Evolutionary conservation across 2,888 invertebrate genomes (phyloP).

Genomic region (Xylota sylvarum): DNA sequence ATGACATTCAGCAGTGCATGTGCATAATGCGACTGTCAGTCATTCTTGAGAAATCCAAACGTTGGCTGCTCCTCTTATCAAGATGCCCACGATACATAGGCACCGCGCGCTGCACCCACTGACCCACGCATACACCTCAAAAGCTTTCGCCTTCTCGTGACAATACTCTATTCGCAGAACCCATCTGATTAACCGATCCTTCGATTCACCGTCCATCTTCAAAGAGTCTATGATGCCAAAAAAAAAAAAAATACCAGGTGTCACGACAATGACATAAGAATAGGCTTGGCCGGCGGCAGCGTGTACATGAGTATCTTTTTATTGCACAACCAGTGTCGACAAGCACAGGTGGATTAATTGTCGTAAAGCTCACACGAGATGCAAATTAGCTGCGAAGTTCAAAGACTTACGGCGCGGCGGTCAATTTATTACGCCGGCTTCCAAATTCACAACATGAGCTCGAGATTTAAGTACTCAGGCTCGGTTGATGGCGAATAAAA

Average conservation of each 20-base stretch:
- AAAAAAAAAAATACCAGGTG: conserved; percentile 42
- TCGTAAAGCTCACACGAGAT: conserved; percentile 38
- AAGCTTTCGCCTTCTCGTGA: conserved; percentile 8
- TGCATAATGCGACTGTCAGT: conserved; percentile 30
- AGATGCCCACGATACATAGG: conserved; percentile 13
- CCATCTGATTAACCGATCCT: conserved; percentile 34
- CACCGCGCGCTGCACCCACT: conserved; percentile 48
- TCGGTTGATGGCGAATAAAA: conserved; percentile 64
- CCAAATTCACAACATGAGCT: conserved; percentile 30
- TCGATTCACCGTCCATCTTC: conserved; percentile 48
- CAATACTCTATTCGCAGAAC: neutral
- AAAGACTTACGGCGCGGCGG: conserved; percentile 11
- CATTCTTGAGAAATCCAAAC: conserved; percentile 18
- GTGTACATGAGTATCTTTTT: conserved; percentile 18
- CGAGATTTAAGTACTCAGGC: conserved; percentile 53
- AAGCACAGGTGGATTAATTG: conserved; percentile 57
- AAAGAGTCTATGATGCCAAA: conserved; percentile 1
- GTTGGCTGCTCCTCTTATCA: conserved; percentile 7
- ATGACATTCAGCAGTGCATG: conserved; percentile 9
- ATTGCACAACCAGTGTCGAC: conserved; percentile 22
- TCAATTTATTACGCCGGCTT: conserved; percentile 22
- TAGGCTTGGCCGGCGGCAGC: conserved; percentile 44
- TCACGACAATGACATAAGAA: conserved; percentile 51
- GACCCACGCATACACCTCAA: conserved; percentile 44
- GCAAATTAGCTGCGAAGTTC: conserved; percentile 46